phyloP scores from a whole-genome alignment of 1,140 invertebrate species.

The Samia ricini region DNA sequence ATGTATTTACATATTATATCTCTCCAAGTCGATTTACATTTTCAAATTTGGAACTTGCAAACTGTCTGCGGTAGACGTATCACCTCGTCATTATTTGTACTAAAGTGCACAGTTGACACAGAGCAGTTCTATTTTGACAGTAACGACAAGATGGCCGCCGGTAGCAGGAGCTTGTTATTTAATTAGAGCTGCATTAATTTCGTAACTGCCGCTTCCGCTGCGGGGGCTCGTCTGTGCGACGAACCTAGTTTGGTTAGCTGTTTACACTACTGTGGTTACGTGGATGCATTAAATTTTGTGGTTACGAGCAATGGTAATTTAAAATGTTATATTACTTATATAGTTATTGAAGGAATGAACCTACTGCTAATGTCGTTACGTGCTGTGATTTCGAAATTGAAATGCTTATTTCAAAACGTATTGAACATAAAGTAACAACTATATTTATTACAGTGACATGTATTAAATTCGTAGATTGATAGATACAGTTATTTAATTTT shows the following conservation, averaged over 20 bases:
- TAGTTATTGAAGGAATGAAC: not conserved
- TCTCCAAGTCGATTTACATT: not conserved
- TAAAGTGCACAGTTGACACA: constrained; percentile 27
- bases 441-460: too few species aligned
- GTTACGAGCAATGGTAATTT: not conserved
- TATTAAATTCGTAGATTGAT: too few species aligned
- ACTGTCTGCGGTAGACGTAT: not conserved
- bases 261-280: constrained; percentile 7
- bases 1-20: not conserved
- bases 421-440: too few species aligned
- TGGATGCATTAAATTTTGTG: constrained; percentile 1
- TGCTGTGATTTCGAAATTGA: not conserved
- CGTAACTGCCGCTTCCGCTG: constrained; percentile 62
- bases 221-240: constrained; percentile 48
- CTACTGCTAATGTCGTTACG: not conserved
- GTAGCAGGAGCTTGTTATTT: constrained; percentile 57
- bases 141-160: constrained; percentile 37
- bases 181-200: constrained; percentile 69
- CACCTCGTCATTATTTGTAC: constrained; percentile 10
- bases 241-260: constrained; percentile 11
- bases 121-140: constrained; percentile 55
- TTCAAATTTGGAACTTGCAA: not conserved
- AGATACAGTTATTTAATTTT: too few species aligned
- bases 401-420: too few species aligned
- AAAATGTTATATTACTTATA: constrained; percentile 1